Percentiles rank a stretch among this genome's conserved stretches.
phyloP scores from a whole-genome alignment of 2,113 vertebrate genomes.

The Corydoras maculifer region DNA sequence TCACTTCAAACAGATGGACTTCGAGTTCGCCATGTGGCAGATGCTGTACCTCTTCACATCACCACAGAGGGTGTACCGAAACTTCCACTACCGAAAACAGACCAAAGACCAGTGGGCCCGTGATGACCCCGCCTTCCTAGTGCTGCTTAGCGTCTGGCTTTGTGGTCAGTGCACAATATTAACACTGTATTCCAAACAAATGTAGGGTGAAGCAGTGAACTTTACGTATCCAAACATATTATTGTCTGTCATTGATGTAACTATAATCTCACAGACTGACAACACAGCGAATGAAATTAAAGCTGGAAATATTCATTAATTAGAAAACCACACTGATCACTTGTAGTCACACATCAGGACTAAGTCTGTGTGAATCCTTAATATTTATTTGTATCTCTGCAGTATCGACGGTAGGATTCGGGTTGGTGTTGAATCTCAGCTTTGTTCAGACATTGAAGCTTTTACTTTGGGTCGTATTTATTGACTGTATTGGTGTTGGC shows the following conservation, averaged over 20 bases:
- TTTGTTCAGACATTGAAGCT: constrained; percentile 88
- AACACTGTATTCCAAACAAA: not conserved
- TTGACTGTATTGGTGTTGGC: constrained; percentile 93
- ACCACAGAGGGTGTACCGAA: constrained; percentile 92
- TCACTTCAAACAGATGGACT: constrained; percentile 91
- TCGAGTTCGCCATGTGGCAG: constrained; percentile 95
- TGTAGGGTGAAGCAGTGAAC: too few relatives aligned
- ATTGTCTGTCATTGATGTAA: too few relatives aligned
- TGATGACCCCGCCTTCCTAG: constrained; percentile 92
- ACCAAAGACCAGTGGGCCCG: constrained; percentile 98
- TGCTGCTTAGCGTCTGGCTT: constrained; percentile 90
- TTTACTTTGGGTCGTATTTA: constrained; percentile 94
- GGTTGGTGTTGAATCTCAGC: constrained; percentile 89
- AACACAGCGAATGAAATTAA: too few relatives aligned
- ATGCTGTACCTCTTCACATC: constrained; percentile 97
- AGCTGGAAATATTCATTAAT: too few relatives aligned
- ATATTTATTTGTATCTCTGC: constrained; percentile 20
- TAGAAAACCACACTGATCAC: too few relatives aligned
- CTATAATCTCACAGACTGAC: too few relatives aligned
- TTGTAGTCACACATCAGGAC: too few relatives aligned
- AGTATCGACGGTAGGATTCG: constrained; percentile 94
- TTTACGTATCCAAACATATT: too few relatives aligned
- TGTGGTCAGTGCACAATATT: constrained; percentile 67
- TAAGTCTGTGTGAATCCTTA: not conserved
- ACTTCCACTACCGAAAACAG: constrained; percentile 98